Evolutionary conservation across 2,888 invertebrate species (phyloP), one percentile per base, ranked within the genome.

Genomic region (Graphium colonna): DNA sequence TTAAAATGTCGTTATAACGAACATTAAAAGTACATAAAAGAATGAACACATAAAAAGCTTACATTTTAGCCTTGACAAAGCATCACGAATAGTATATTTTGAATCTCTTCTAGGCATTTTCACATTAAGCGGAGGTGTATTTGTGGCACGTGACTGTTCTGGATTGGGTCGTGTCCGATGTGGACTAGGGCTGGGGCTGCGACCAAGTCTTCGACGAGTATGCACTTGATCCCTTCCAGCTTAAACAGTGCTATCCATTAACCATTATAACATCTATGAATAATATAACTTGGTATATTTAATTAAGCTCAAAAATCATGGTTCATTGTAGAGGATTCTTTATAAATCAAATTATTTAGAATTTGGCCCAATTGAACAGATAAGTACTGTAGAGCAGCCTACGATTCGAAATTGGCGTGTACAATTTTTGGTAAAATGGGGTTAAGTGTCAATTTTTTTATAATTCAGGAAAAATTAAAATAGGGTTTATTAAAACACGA

Each of bases 181-280:
- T 18, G 86, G 84, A 60, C 85, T 87, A 0, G 88, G 88, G 61
- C 88, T 89, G 10, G 88, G 88, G 62, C 88, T 89, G n/a, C 88
- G 80, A 9, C 88, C 88, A 13, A 89, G 73, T 1, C 82, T 73
- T 40, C 82, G 77, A 15, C 82, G 77, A 33, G 69, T 61, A 53
- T 65, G 67, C 2, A 71, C 59, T 52, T 71, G 72, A 5, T 62
- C 58, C 41, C 63, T 65, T 7, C 64, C 39, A 45, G 33, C 53
- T 49, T 13, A 31, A 44, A 52, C 10, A 31, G 5, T 21, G 21
- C n/a, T n/a, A n/a, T n/a, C n/a, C n/a, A n/a, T n/a, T n/a, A n/a
- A n/a, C n/a, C n/a, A n/a, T n/a, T n/a, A n/a, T n/a, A n/a, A n/a
- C 10, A 44, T 10, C 17, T 12, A 26, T 8, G 13, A 28, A 8